These are phyloP conservation scores for Drosophila sproati DNA, from an alignment of 1,140 invertebrate species.

Conservation along the genomic window DNA sequence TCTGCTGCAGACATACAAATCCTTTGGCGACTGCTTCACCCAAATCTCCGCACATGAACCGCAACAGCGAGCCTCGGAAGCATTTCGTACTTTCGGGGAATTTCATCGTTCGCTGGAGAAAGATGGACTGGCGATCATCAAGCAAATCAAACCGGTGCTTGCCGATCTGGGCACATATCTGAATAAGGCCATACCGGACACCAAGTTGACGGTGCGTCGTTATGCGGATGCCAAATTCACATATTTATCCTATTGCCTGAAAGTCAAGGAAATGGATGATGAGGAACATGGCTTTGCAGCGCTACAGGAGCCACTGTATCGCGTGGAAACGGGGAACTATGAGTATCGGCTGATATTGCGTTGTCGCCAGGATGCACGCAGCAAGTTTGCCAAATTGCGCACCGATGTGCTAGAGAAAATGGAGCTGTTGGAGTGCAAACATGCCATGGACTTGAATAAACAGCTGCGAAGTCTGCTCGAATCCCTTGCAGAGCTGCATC, in stretches of 20 bases:
- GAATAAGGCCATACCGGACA: conserved; percentile 99
- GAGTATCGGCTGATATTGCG: conserved; percentile 97
- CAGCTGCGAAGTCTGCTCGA: conserved; percentile 92
- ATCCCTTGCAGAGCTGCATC: conserved; percentile 91
- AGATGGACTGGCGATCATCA: conserved; percentile 95
- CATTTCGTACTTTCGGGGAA: conserved; percentile 97
- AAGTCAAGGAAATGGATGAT: conserved; percentile 99
- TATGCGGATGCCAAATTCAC: conserved; percentile 99
- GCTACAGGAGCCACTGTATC: conserved; percentile 97
- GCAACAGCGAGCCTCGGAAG: conserved; percentile 96
- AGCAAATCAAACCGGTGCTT: conserved; percentile 95
- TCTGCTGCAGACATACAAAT: conserved; percentile 88
- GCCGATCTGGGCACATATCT: conserved; percentile 97
- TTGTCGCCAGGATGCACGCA: conserved; percentile 96
- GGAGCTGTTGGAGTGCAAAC: conserved; percentile 98
- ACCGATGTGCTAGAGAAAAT: conserved; percentile 98
- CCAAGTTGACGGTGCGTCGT: conserved; percentile 97
- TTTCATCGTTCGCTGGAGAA: conserved; percentile 97
- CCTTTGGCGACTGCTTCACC: conserved; percentile 97
- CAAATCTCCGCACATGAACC: conserved; percentile 97
- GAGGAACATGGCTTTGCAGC: conserved; percentile 97
- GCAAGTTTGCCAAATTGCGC: conserved; percentile 95
- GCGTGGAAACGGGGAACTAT: conserved; percentile 99
- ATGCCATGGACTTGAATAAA: conserved; percentile 96
- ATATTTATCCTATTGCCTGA: conserved; percentile 98